Percentiles rank a stretch among this genome's conserved stretches.
These are phyloP conservation scores for Periophthalmus magnuspinnatus DNA, from an alignment of 2,797 vertebrate genomes.

Conservation along the genomic window DNA sequence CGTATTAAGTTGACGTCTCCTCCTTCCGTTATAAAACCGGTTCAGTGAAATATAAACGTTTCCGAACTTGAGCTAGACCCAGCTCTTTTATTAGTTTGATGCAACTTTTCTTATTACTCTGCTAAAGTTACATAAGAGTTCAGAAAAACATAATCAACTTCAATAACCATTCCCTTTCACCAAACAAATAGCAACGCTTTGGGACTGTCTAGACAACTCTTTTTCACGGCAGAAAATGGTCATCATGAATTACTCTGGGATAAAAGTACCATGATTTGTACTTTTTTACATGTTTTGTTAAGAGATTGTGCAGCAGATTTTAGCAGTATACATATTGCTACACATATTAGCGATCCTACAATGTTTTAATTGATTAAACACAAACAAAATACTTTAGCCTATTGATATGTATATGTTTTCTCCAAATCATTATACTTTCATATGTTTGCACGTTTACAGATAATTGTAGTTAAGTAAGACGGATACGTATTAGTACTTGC, in stretches of 20 bases:
- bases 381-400: too few species aligned
- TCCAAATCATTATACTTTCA: too few species aligned
- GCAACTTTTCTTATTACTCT: conserved; percentile 5
- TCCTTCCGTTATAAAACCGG: background rate
- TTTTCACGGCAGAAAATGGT: background rate
- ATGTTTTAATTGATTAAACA: too few species aligned
- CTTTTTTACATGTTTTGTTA: background rate
- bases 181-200: background rate
- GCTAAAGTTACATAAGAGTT: background rate
- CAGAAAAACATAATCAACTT: background rate
- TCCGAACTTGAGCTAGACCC: background rate
- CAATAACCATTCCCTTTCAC: background rate
- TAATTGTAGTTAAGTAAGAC: too few species aligned
- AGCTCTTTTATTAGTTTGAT: conserved; percentile 2
- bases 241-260: background rate
- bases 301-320: too few species aligned
- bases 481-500: too few species aligned
- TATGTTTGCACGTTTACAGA: too few species aligned
- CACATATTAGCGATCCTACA: too few species aligned
- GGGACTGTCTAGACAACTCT: background rate
- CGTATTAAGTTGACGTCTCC: background rate
- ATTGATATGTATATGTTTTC: too few species aligned
- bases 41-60: background rate
- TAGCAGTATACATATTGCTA: too few species aligned
- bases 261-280: background rate